phyloP scores from a whole-genome alignment of 2,797 vertebrate genomes.

The Otus scops region DNA sequence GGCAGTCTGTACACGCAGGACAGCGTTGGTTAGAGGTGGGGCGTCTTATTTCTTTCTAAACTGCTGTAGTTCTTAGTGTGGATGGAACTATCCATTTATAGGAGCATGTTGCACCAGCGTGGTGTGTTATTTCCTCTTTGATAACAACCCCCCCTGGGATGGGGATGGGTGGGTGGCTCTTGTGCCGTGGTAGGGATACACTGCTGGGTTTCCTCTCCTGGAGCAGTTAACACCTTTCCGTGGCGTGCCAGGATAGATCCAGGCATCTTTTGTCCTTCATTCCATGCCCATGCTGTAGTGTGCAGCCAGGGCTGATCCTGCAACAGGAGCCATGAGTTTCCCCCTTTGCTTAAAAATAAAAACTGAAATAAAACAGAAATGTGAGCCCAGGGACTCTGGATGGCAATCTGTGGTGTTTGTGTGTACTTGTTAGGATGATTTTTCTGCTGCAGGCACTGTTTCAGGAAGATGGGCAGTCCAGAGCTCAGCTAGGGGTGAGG shows the following conservation, averaged over 20 bases:
- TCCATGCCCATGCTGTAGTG: fast-evolving
- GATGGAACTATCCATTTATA: not conserved
- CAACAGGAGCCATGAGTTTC: not conserved
- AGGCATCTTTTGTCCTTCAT: not conserved
- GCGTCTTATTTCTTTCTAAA: not conserved
- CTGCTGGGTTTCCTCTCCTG: not conserved
- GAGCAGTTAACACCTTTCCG: not conserved
- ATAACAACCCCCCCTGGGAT: fast-evolving
- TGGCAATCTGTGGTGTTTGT: not conserved
- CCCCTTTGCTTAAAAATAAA: not conserved
- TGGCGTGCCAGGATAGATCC: not conserved
- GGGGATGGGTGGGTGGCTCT: not conserved
- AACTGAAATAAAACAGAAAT: not conserved
- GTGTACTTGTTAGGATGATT: not conserved
- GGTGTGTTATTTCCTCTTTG: not conserved
- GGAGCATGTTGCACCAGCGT: not conserved
- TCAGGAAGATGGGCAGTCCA: not conserved
- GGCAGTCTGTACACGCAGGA: fast-evolving
- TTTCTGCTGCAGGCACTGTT: not conserved
- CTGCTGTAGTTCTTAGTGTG: not conserved
- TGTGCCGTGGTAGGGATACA: not conserved
- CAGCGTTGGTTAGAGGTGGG: not conserved
- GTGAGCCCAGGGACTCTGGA: not conserved
- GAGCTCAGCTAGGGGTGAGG: not conserved
- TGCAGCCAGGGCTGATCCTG: not conserved